These are phyloP conservation scores for Anguilla rostrata DNA, from an alignment of 2,113 vertebrate species.

Conservation along the genomic window DNA sequence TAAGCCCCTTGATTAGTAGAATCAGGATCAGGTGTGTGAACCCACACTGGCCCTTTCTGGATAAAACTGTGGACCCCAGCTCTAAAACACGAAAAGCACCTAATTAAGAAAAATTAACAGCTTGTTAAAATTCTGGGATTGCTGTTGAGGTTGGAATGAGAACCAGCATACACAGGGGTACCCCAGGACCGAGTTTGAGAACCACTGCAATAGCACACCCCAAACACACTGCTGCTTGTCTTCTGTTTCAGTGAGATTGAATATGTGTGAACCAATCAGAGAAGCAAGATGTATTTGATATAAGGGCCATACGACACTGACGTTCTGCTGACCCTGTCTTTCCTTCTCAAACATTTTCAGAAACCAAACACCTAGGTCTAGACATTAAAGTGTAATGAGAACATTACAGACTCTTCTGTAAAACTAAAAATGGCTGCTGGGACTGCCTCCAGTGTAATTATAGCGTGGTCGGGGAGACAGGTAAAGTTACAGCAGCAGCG, in stretches of 20 bases:
- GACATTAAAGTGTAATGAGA: not conserved
- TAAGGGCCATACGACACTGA: not conserved
- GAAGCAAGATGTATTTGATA: not conserved
- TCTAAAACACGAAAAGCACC: too few species aligned
- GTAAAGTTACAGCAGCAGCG: not conserved
- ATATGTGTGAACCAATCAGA: not conserved
- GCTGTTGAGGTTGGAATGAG: too few species aligned
- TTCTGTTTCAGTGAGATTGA: not conserved
- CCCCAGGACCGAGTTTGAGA: too few species aligned
- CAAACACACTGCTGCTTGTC: not conserved
- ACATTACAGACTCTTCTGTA: not conserved
- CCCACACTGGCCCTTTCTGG: too few species aligned
- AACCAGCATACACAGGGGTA: too few species aligned
- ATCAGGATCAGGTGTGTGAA: too few species aligned
- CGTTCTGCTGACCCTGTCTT: not conserved
- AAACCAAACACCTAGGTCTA: not conserved
- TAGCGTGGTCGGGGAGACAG: not conserved
- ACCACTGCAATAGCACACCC: not conserved
- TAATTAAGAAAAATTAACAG: too few species aligned
- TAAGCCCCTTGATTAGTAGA: too few species aligned
- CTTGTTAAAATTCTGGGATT: too few species aligned
- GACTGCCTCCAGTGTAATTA: not conserved
- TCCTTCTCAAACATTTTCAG: not conserved
- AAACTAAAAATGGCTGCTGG: not conserved
- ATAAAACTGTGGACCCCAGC: too few species aligned